Conservation (phyloP, 2,888 invertebrate species). For the Nymphalis polychloros region DNA sequence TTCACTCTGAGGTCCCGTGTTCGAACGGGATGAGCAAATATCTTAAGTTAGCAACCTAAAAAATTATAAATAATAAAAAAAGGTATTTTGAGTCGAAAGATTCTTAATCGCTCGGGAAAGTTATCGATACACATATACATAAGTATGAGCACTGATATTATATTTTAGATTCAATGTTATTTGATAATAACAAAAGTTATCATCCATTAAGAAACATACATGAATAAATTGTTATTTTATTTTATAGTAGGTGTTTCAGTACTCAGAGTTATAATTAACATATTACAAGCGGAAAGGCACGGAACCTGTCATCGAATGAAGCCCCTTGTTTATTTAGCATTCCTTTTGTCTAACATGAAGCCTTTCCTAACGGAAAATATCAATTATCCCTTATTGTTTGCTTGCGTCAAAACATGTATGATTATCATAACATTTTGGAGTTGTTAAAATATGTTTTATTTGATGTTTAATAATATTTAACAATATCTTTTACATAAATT, state of each 20-base stretch:
- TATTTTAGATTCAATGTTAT: too few relatives aligned
- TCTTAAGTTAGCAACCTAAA: too few relatives aligned
- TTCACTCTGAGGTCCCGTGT: too few relatives aligned
- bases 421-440: slow-evolving; percentile 7
- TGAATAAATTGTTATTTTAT: neutral
- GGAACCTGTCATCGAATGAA: slow-evolving; percentile 49
- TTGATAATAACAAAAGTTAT: too few relatives aligned
- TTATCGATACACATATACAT: too few relatives aligned
- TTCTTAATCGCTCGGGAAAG: too few relatives aligned
- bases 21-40: too few relatives aligned
- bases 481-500: neutral
- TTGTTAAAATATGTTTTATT: neutral
- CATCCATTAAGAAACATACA: too few relatives aligned
- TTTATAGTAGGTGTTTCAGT: neutral
- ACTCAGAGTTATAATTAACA: slow-evolving; percentile 33
- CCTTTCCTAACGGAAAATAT: slow-evolving; percentile 63
- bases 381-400: slow-evolving; percentile 63
- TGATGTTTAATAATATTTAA: neutral
- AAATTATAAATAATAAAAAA: too few relatives aligned
- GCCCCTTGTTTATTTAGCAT: slow-evolving; percentile 68
- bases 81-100: too few relatives aligned
- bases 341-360: slow-evolving; percentile 70
- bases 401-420: slow-evolving; percentile 16
- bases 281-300: slow-evolving; percentile 29
- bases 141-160: too few relatives aligned